Percentiles rank a stretch among this genome's conserved stretches.
These are phyloP conservation scores for Matsumyia berberina DNA, from an alignment of 2,888 invertebrate species.

Conservation along the genomic window DNA sequence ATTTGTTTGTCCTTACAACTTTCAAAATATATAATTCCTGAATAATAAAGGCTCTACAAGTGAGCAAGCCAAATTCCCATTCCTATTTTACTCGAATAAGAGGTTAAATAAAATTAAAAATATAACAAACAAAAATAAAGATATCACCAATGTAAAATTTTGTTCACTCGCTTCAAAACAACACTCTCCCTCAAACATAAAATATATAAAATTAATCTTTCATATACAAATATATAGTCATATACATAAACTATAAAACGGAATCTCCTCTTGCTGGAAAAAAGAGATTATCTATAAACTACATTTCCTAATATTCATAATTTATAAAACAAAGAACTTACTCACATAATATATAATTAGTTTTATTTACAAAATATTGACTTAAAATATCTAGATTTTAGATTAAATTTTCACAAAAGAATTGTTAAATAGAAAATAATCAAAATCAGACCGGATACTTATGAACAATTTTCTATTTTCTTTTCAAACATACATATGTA, in stretches of 20 bases:
- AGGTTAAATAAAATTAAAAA: constrained; percentile 44
- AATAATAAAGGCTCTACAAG: neutral
- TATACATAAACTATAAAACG: constrained; percentile 27
- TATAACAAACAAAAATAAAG: constrained; percentile 53
- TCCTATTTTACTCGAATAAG: constrained; percentile 22
- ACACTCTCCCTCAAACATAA: constrained; percentile 12
- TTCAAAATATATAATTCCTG: neutral
- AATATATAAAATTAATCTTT: constrained; percentile 7
- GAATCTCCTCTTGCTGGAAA: constrained; percentile 10
- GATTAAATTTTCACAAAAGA: constrained; percentile 14
- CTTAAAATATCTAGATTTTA: constrained; percentile 8
- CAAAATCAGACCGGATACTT: constrained; percentile 20
- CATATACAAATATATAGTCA: constrained; percentile 17
- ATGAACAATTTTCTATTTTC: neutral
- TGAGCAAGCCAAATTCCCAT: constrained; percentile 41
- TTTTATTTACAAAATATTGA: constrained; percentile 9
- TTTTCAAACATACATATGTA: constrained; percentile 1
- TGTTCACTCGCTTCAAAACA: constrained; percentile 41
- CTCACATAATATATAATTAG: neutral
- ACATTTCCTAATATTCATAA: constrained; percentile 13
- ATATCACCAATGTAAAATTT: constrained; percentile 62
- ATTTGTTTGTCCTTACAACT: neutral
- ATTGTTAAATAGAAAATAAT: constrained; percentile 25
- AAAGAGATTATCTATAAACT: constrained; percentile 2
- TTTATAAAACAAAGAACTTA: constrained; percentile 9